Conservation (phyloP, 2,113 vertebrate genomes). For the Parus major region DNA sequence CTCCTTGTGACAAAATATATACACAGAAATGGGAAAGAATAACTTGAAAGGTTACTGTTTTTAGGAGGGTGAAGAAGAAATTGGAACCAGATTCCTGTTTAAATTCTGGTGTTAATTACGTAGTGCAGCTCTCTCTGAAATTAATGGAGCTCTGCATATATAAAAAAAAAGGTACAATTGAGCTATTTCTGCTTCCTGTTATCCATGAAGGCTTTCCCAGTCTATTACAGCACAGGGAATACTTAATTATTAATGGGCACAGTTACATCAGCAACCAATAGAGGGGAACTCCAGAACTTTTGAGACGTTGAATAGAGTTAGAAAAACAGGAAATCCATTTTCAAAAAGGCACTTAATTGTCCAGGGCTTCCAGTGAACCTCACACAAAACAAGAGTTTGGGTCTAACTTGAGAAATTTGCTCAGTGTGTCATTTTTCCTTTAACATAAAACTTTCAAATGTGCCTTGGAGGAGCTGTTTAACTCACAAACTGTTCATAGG, state of each 20-base stretch:
- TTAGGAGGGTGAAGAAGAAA: slow-evolving; percentile 20
- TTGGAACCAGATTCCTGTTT: slow-evolving; percentile 43
- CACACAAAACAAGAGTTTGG: not conserved
- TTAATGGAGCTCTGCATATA: slow-evolving; percentile 9
- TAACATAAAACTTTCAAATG: not conserved
- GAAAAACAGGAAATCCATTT: slow-evolving; percentile 15
- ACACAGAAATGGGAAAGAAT: not conserved
- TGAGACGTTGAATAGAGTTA: not conserved
- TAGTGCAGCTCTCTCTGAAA: slow-evolving; percentile 46
- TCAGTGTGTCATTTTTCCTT: not conserved
- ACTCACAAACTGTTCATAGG: not conserved
- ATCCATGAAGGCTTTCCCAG: slow-evolving; percentile 13
- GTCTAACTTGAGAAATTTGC: not conserved
- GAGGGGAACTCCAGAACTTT: not conserved
- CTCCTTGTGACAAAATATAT: not conserved
- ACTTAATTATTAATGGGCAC: not conserved
- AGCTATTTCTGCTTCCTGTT: slow-evolving; percentile 33
- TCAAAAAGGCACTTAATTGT: not conserved
- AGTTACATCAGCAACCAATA: slow-evolving; percentile 8
- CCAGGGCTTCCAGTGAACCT: not conserved
- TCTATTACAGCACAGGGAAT: slow-evolving; percentile 34
- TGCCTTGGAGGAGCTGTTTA: not conserved
- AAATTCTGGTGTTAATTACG: slow-evolving; percentile 51
- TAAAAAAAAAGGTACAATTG: not conserved
- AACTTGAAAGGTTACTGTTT: slow-evolving; percentile 1